Percentiles rank a stretch among this genome's conserved stretches.
Evolutionary conservation across 2,113 vertebrate species (phyloP).

Genomic region (Cnemophilus loriae): DNA sequence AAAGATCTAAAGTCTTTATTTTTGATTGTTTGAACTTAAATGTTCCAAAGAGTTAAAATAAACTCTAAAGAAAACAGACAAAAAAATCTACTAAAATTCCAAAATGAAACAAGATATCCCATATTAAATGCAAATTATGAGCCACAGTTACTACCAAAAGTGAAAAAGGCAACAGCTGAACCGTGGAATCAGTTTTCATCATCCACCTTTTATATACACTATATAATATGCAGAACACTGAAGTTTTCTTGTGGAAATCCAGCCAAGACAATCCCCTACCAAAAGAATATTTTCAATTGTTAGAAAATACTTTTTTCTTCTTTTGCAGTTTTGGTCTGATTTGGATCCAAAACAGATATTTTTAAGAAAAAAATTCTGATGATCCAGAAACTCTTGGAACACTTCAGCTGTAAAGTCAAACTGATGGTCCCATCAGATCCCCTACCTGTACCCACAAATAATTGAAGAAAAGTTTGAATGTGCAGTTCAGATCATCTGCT

Average conservation of each 20-base stretch:
- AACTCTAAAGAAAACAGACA: neutral
- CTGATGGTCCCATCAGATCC: neutral
- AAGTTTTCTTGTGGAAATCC: neutral
- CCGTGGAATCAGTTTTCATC: neutral
- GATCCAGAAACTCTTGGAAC: neutral
- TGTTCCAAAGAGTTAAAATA: neutral
- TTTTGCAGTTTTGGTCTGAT: neutral
- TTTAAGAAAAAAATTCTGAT: neutral
- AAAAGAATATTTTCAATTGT: neutral
- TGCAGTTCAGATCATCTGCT: neutral
- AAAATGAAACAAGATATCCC: neutral
- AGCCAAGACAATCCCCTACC: neutral
- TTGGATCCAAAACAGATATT: neutral
- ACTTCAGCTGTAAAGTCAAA: neutral
- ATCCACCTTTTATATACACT: neutral
- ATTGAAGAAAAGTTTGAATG: neutral
- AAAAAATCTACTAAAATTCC: neutral
- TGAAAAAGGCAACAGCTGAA: neutral
- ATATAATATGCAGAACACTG: neutral
- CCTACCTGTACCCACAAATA: neutral
- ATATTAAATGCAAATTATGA: neutral
- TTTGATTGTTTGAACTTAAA: neutral
- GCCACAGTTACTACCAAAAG: neutral
- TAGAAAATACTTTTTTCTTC: neutral
- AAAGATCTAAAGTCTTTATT: neutral